Conservation (phyloP, 2,888 invertebrate genomes). For the Anodontia alba region DNA sequence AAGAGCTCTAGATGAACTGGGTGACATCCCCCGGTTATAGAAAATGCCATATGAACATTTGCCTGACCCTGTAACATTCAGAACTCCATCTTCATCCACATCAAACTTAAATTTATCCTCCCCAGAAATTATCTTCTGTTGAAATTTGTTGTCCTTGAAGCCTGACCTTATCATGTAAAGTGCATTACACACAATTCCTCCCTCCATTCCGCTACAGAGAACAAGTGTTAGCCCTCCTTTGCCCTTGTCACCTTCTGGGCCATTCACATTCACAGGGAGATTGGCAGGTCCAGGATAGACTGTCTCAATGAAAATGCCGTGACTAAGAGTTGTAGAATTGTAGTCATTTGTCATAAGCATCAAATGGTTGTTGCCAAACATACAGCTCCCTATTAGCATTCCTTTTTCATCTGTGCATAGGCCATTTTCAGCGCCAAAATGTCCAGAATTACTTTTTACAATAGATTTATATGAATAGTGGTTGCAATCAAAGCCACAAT, state of each 20-base stretch:
- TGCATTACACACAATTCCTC: slow-evolving; percentile 35
- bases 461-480: slow-evolving; percentile 52
- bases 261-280: slow-evolving; percentile 67
- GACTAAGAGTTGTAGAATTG: slow-evolving; percentile 60
- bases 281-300: slow-evolving; percentile 11
- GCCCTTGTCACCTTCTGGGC: slow-evolving; percentile 27
- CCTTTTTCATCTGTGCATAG: slow-evolving; percentile 69
- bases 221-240: slow-evolving; percentile 64
- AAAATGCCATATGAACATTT: slow-evolving; percentile 64
- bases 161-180: slow-evolving; percentile 69
- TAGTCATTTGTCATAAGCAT: slow-evolving; percentile 69
- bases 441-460: slow-evolving; percentile 58
- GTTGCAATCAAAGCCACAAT: slow-evolving; percentile 72
- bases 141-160: slow-evolving; percentile 63
- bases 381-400: slow-evolving; percentile 57
- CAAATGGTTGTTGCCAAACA: slow-evolving; percentile 72
- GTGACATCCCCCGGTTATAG: slow-evolving; percentile 61
- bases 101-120: slow-evolving; percentile 71
- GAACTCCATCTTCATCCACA: slow-evolving; percentile 30
- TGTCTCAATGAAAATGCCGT: slow-evolving; percentile 62
- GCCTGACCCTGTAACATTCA: slow-evolving; percentile 56
- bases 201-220: slow-evolving; percentile 65
- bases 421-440: slow-evolving; percentile 65
- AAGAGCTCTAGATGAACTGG: slow-evolving; percentile 30
- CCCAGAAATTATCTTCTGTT: slow-evolving; percentile 58